Base-by-base conservation (phyloP, 2,888 invertebrate genomes). In the Odontothrips loti region DNA sequence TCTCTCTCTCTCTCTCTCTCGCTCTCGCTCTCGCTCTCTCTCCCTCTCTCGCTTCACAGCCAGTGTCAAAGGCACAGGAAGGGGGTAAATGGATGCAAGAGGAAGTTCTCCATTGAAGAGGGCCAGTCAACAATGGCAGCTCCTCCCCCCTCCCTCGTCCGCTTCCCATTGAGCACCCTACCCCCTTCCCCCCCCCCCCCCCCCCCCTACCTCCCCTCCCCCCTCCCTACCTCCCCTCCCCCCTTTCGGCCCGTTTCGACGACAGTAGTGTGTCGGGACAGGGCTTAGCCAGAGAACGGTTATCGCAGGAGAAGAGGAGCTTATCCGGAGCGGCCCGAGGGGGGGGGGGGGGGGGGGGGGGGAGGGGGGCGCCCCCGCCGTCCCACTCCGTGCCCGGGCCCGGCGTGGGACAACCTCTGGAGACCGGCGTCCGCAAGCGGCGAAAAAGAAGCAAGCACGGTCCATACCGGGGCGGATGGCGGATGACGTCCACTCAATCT, bases 11-110 rank as follows among this genome's bases (percentile, higher is more conserved):
- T 48, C 48, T 12, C 48, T 48, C 48, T 12, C 10, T 48, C 51
- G 1, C 51, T 51, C 20, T 51, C 51, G 3, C 51, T 51, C 51
- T 51, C 51, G 1, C 51, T 51, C 51, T 51, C 51, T 51, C 51
- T 51, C 51, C 10, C 51, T 51, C 51, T 51, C 51, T 51, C 51
- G 3, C 15, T 20, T 51, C 51, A 51, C 51, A 51, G 15, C 17
- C 58, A 58, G 17, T 58, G 58, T 58, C 58, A 58, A 58, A 4
- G 12, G 58, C 20, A 10, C 58, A 58, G 15, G 51, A 51, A 51
- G 51, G 51, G 58, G 58, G 68, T 27, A 27, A 75, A 75, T 75
- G 68, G 23, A 75, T 75, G 68, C 68, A 75, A 75, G 34, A 75
- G 68, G 68, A 75, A 75, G 68, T 75, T 12, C 68, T 27, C 68